Base-by-base conservation (phyloP, 2,888 invertebrate genomes). In the Corbicula japonica region DNA sequence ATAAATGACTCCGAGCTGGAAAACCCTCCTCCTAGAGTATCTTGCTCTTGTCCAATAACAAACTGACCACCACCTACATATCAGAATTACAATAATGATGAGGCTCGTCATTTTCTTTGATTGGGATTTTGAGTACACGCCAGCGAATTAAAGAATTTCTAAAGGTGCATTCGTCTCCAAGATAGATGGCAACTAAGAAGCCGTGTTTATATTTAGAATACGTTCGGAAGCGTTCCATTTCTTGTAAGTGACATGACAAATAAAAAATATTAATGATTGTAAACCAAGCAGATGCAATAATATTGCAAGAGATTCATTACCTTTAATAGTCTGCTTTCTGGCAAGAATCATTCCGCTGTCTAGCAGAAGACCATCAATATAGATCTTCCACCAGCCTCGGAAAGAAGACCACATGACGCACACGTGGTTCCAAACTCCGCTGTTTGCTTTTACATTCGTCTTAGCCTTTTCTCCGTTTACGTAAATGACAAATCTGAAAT, bases 21-120 rank as follows among this genome's bases (percentile, higher is more conserved):
- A 89, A 96, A 96, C 70, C 94, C 94, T 2, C 95, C 95, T 0
- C 95, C 95, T 5, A 95, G 78, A 10, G 93, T 90, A 88, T 96
- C 96, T 90, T 96, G 96, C 86, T 96, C 96, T 93, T 96, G 96
- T 0, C 96, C 96, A 70, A 96, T 93, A 3, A 96, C 94, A 77
- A 96, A 93, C 68, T 94, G 94, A 10, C 96, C 96, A 70, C 94
- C 92, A 71, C 91, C 93, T 93, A 84, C 0, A 66, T 41, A 12
- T 41, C 41, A 41, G 18, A 41, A n/a, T n/a, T n/a, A n/a, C n/a
- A n/a, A n/a, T n/a, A n/a, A n/a, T n/a, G n/a, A n/a, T n/a, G n/a
- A n/a, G n/a, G n/a, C n/a, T n/a, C n/a, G n/a, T n/a, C n/a, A n/a
- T n/a, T n/a, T n/a, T n/a, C n/a, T n/a, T n/a, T n/a, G n/a, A n/a